A percentile compares a stretch with the other conserved stretches of the same genome.
Conservation (phyloP, 2,113 vertebrate species). For the Actenoides lindsayi region DNA sequence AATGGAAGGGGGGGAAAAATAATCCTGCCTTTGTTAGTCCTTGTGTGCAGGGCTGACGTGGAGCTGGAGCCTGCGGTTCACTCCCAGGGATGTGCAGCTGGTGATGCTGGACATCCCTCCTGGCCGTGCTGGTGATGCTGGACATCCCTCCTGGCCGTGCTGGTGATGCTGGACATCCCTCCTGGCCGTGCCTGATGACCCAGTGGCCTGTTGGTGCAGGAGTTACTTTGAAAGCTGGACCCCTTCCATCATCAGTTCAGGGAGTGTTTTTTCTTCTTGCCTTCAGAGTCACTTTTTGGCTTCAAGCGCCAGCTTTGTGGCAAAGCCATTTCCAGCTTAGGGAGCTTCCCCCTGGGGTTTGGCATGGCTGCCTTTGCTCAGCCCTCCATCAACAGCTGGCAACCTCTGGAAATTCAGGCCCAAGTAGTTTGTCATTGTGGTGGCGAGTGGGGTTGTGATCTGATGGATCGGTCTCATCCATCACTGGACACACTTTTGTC, state of each 20-base stretch:
- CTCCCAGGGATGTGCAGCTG: not conserved
- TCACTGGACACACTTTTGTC: accelerated
- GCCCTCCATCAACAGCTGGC: not conserved
- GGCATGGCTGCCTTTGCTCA: accelerated
- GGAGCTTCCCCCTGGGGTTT: accelerated
- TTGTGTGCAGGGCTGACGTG: not conserved
- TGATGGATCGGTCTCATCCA: not conserved
- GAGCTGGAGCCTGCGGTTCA: not conserved
- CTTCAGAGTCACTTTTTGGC: not conserved
- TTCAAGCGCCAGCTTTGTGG: not conserved
- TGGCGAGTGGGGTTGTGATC: not conserved
- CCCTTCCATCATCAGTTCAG: not conserved
- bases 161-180: not conserved
- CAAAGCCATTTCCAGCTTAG: not conserved
- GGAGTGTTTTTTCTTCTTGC: not conserved
- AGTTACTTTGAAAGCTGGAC: not conserved
- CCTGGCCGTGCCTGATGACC: not conserved
- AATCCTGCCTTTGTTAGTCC: not conserved
- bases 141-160: not conserved
- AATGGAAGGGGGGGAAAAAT: not conserved
- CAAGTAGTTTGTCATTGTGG: not conserved
- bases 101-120: not conserved
- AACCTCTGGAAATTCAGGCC: not conserved
- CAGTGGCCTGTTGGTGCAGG: accelerated
- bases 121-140: not conserved